Percentiles rank a stretch among this genome's conserved stretches.
Conservation (phyloP, 2,888 invertebrate genomes). For the Temnothorax ravouxi region DNA sequence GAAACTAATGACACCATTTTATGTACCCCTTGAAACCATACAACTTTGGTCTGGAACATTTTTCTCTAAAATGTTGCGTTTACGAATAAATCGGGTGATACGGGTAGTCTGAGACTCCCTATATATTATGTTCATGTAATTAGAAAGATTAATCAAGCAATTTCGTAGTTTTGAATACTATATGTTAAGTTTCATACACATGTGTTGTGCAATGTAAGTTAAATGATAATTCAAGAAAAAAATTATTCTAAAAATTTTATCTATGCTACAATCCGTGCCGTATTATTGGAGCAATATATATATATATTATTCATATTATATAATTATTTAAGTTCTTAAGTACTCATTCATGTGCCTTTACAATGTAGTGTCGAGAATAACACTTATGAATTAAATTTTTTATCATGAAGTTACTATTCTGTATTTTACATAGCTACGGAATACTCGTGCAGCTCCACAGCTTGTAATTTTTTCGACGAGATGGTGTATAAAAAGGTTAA, state of each 20-base stretch:
- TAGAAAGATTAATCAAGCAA: slow-evolving; percentile 2
- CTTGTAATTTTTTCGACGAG: neutral
- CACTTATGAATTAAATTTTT: slow-evolving; percentile 28
- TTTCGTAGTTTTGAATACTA: neutral
- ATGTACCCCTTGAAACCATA: too few relatives aligned
- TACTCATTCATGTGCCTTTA: slow-evolving; percentile 28
- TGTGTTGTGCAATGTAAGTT: slow-evolving; percentile 2
- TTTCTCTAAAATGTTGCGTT: too few relatives aligned
- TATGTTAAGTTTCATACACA: slow-evolving; percentile 27
- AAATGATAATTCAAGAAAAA: slow-evolving; percentile 19
- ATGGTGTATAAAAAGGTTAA: neutral
- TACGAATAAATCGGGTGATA: too few relatives aligned
- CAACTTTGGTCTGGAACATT: too few relatives aligned
- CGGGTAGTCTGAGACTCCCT: too few relatives aligned
- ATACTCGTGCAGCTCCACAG: neutral
- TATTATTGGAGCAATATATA: slow-evolving; percentile 10
- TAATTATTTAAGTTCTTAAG: slow-evolving; percentile 32
- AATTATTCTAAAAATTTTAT: slow-evolving; percentile 31
- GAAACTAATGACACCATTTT: too few relatives aligned
- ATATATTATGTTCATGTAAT: slow-evolving; percentile 6
- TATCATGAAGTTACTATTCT: slow-evolving; percentile 4
- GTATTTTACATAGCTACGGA: neutral
- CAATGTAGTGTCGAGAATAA: slow-evolving; percentile 20
- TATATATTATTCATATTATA: slow-evolving; percentile 17
- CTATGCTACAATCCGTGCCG: slow-evolving; percentile 16